Base-by-base conservation (phyloP, 2,888 invertebrate genomes). In the Spodoptera picta region DNA sequence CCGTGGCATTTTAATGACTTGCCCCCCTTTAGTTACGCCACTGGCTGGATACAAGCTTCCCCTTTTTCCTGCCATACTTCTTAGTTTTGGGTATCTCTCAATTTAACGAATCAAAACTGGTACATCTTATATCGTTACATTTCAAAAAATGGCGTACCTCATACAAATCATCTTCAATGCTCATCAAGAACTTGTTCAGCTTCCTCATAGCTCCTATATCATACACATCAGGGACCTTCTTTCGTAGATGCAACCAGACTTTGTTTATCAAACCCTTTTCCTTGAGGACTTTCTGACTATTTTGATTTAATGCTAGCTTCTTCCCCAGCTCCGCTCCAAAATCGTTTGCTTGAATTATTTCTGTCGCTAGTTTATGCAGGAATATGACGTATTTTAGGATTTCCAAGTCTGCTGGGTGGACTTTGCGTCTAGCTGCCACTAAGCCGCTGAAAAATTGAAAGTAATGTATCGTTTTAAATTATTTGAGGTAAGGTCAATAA, bases 391-490 rank as follows among this genome's bases (percentile, higher is more conserved):
- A 92, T 74, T 89, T 88, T 3, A 91, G 23, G 0, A 92, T 79
- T 51, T 91, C 83, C 1, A 83, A 10, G 50, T 93, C 91, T 1
- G 81, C 75, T 46, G 85, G 82, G 36, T 90, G 83, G 0, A 91
- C 58, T 7, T 36, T 36, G 9, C 36, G 36, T 36, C 36, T 5
- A 7, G 36, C 50, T 57, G 64, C 54, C 2, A 82, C 23, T 1
- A 60, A 42, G 2, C 79, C 60, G 0, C 91, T 91, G 80, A 11
- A 78, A 81, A 36, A 10, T 55, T 1, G 12, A 12, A 27, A 27
- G 5, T 23, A 12, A 27, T n/a, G 5, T 23, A 31, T 31, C 7
- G 5, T 11, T 1, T 11, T 24, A 36, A 5, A 6, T 9, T 36
- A 36, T 9, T 36, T 19, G 19, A 19, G 19, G 2, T 19, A 19